These are phyloP conservation scores for Ispidina lecontei DNA, from an alignment of 2,797 vertebrate genomes.

Conservation along the genomic window DNA sequence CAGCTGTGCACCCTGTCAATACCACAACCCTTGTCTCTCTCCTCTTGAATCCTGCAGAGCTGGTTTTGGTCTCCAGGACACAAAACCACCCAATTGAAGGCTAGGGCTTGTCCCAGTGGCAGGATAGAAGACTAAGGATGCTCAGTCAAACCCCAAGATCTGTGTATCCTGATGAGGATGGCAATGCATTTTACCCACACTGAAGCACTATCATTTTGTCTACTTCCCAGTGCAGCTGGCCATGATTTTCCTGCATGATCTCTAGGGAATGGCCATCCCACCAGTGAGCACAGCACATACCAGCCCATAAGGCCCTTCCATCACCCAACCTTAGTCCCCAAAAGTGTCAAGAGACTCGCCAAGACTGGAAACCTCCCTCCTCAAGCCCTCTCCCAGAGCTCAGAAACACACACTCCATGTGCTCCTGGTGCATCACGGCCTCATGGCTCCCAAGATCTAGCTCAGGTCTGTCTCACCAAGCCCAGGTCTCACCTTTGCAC, in stretches of 20 bases:
- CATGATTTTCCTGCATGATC: rapidly evolving
- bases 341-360: not conserved
- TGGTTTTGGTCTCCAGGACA: not conserved
- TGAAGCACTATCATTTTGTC: not conserved
- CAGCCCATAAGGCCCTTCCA: not conserved
- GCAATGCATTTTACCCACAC: not conserved
- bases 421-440: rapidly evolving
- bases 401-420: not conserved
- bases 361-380: not conserved
- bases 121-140: not conserved
- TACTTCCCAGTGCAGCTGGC: not conserved
- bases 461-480: not conserved
- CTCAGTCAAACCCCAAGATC: not conserved
- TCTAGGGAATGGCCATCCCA: not conserved
- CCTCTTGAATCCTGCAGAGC: not conserved
- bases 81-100: not conserved
- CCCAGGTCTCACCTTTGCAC: constrained; percentile 33
- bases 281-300: not conserved
- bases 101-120: not conserved
- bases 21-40: not conserved
- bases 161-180: not conserved
- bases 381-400: not conserved
- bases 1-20: not conserved
- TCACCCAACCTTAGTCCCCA: not conserved
- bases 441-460: not conserved